Base-by-base conservation (phyloP, 1,140 invertebrate species). In the Arion vulgaris region DNA sequence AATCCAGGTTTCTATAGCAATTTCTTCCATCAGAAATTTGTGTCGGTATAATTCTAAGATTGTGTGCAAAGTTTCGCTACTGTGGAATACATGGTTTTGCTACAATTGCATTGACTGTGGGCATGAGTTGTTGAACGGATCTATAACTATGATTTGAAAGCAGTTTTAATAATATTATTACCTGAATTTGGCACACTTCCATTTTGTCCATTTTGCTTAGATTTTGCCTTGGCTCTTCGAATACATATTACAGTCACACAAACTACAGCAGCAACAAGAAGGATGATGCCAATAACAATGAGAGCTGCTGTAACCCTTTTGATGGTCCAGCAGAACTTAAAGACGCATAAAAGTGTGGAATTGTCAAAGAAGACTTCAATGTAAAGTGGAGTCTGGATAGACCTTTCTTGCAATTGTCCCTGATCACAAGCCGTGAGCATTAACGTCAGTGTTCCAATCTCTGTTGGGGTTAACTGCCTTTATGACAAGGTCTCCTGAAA, bases 361-460 rank as follows among this genome's bases (percentile, higher is more conserved):
- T 93, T 92, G 38, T 91, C 88, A 28, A 93, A 88, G 81, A 86
- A 90, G 39, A 93, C 89, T 80, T 93, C 90, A 17, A 98, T 92
- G 5, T 96, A 97, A 78, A 96, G 93, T 34, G 81, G 75, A 5
- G 19, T 96, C 96, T 26, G 96, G 96, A 86, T 96, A 96, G 80
- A 96, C 95, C 1, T 96, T 95, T 23, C 96, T 38, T 79, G 68
- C 96, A 86, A 95, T 95, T 75, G 96, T 95, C 5, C 96, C 96
- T 91, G 97, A 91, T 98, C 97, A 0, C 96, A 96, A 4, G 97
- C 97, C 85, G 96, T 95, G 15, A 98, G 94, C 0, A 95, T 95
- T 28, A 98, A 92, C 84, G 95, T 95, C 91, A 97, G 97, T 57
- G 95, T 94, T 0, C 95, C 94, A 84, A 96, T 95, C 0, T 95